These are phyloP conservation scores for Catamblyrhynchus diadema DNA, from an alignment of 2,797 vertebrate genomes.

Conservation along the genomic window DNA sequence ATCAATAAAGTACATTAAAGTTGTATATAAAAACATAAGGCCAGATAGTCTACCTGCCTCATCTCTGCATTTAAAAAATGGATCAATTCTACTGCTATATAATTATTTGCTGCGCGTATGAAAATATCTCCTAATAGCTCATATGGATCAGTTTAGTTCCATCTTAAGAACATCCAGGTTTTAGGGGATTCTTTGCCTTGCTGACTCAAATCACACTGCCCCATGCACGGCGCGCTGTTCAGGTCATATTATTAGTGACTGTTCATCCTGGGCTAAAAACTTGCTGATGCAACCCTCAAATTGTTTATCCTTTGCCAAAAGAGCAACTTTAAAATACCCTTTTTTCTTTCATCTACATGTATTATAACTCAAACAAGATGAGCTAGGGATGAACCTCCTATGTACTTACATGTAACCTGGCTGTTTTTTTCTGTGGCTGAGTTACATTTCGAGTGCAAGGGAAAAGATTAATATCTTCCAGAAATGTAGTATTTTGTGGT, in stretches of 20 bases:
- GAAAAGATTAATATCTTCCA: background rate
- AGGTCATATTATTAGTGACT: background rate
- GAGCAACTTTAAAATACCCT: background rate
- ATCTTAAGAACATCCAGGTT: background rate
- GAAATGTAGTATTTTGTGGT: background rate
- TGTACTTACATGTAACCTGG: too few relatives aligned
- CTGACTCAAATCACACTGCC: background rate
- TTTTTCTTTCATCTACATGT: fast-evolving
- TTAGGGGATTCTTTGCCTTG: background rate
- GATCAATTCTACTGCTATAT: background rate
- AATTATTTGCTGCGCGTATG: background rate
- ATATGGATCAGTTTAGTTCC: background rate
- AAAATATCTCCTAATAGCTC: background rate
- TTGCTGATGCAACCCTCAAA: background rate
- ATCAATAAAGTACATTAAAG: background rate
- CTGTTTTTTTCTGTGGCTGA: background rate
- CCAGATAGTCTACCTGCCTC: background rate
- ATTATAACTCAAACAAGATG: background rate
- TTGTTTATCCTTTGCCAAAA: background rate
- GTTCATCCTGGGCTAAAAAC: background rate
- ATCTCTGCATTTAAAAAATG: background rate
- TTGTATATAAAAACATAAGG: background rate
- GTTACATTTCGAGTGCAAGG: background rate
- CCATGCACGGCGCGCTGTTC: fast-evolving
- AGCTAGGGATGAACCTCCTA: background rate